Evolutionary conservation across 1,140 invertebrate species (phyloP).

Genomic region (Drepana arcuata): DNA sequence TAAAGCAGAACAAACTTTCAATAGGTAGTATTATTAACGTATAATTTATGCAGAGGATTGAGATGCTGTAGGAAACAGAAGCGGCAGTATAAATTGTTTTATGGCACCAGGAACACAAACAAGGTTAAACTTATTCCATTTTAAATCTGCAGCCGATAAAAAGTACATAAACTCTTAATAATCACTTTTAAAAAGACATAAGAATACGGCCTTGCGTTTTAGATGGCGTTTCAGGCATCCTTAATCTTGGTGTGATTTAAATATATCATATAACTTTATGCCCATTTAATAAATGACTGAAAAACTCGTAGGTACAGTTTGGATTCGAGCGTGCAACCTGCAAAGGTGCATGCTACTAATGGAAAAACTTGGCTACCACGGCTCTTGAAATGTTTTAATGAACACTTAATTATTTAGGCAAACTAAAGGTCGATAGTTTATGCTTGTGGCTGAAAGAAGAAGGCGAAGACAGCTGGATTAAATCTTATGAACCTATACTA

Average conservation of each 20-base stretch:
- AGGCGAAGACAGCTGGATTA: slow-evolving; percentile 34
- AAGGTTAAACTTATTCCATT: slow-evolving; percentile 1
- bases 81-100: too few species aligned
- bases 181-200: slow-evolving; percentile 11
- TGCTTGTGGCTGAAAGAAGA: slow-evolving; percentile 28
- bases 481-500: too few species aligned
- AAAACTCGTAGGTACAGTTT: too few species aligned
- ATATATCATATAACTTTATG: slow-evolving; percentile 13
- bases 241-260: slow-evolving; percentile 33
- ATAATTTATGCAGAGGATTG: slow-evolving; percentile 2
- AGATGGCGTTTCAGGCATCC: slow-evolving; percentile 24
- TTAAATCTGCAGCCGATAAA: slow-evolving; percentile 6
- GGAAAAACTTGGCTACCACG: slow-evolving; percentile 20
- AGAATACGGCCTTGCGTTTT: slow-evolving; percentile 26
- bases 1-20: slow-evolving; percentile 1
- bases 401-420: slow-evolving; percentile 29
- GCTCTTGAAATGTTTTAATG: slow-evolving; percentile 31
- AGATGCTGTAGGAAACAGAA: too few species aligned
- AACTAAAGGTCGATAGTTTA: slow-evolving; percentile 30
- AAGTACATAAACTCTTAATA: slow-evolving; percentile 8
- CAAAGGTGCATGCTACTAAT: slow-evolving; percentile 2
- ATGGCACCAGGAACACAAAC: too few species aligned
- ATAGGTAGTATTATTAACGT: neutral
- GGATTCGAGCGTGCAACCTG: too few species aligned
- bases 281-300: too few species aligned